phyloP scores from a whole-genome alignment of 2,113 vertebrate genomes.

The Mesoclemmys tuberculata region DNA sequence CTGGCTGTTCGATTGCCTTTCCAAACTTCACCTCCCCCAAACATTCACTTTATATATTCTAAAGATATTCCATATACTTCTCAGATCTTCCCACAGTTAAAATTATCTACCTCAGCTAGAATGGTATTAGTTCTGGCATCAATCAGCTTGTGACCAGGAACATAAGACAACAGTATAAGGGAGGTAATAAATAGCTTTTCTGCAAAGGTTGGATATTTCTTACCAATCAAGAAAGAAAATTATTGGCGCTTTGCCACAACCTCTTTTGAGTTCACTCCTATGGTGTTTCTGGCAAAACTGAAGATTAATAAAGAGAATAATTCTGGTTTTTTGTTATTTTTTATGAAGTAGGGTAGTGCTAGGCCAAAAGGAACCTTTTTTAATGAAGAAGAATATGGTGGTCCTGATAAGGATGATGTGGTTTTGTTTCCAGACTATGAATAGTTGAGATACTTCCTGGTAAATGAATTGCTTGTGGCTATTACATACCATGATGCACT shows the following conservation, averaged over 20 bases:
- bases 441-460: neutral
- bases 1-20: neutral
- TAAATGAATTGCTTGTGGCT: neutral
- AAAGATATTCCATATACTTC: neutral
- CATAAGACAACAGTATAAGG: neutral
- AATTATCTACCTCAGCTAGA: slow-evolving; percentile 57
- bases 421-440: neutral
- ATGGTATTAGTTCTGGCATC: neutral
- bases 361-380: neutral
- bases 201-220: neutral
- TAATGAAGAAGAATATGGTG: neutral
- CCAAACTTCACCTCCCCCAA: neutral
- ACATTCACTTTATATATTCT: neutral
- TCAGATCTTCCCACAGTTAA: neutral
- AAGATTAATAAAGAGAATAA: neutral
- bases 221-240: neutral
- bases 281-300: neutral
- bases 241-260: neutral
- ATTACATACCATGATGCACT: neutral
- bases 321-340: neutral
- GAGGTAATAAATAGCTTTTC: neutral
- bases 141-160: neutral
- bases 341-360: neutral
- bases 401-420: neutral
- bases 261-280: neutral